Base-by-base conservation (phyloP, 2,888 invertebrate species). In the Phasia obesa region DNA sequence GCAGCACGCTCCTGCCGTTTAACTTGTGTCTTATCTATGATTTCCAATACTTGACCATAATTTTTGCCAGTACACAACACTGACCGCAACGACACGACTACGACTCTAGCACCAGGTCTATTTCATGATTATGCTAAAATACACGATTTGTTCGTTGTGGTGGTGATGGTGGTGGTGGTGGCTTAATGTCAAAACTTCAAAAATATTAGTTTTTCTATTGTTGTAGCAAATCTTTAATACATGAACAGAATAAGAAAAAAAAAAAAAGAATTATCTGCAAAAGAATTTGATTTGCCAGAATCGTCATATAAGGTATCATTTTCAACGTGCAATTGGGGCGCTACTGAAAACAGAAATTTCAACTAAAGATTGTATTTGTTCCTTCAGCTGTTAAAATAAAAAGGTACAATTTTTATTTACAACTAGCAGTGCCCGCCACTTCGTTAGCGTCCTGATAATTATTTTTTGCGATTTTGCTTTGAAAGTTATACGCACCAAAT, bases 21-120 rank as follows among this genome's bases (percentile, higher is more conserved):
- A 31, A 51, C 19, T 47, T 17, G 17, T 17, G 17, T 69, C 21
- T 27, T 69, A 53, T 57, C 38, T 21, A 42, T 71, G 27, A 67
- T 65, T 53, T 49, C 21, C n/a, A 82, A 60, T 59, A 74, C 69
- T 64, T 83, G 82, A 82, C 69, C 77, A 74, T 23, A 69, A 64
- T 35, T 57, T 21, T 62, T 49, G 11, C 17, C 21, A 27, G n/a
- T 17, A 55, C 49, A 53, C 38, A 77, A 67, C 42, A 53, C 35
- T 62, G 73, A 62, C 73, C 73, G 69, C 69, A 74, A 17, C 73
- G 55, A 79, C 79, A 71, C 59, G 81, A 73, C 69, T 71, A 81
- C 75, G 77, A 77, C 11, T 75, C 38, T 19, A 62, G 77, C 81
- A 81, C 35, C 79, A 73, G 73, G 65, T 79, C 60, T 60, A 47